These are phyloP conservation scores for Drosophila hamatofila DNA, from an alignment of 2,888 invertebrate genomes.

Conservation along the genomic window DNA sequence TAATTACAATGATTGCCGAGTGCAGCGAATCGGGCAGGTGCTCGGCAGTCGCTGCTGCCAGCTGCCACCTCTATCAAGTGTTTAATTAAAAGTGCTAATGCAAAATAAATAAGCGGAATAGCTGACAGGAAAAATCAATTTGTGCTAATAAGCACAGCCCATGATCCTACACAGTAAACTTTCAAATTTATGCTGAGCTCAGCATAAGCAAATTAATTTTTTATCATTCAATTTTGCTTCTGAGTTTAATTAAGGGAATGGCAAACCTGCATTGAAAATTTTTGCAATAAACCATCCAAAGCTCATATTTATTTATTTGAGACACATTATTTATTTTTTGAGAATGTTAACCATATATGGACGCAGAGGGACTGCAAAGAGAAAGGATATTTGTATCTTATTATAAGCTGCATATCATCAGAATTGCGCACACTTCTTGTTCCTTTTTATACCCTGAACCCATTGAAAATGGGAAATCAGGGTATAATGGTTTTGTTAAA, in stretches of 20 bases:
- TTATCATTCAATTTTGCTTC: slow-evolving; percentile 15
- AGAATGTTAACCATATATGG: too few relatives aligned
- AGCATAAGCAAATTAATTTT: slow-evolving; percentile 20
- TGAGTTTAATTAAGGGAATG: neutral
- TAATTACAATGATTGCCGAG: slow-evolving; percentile 79
- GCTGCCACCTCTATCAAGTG: slow-evolving; percentile 52
- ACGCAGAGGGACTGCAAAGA: too few relatives aligned
- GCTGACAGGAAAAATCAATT: slow-evolving; percentile 77
- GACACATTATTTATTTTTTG: too few relatives aligned
- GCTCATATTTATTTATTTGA: too few relatives aligned
- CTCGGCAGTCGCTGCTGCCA: slow-evolving; percentile 24
- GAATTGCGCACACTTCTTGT: too few relatives aligned
- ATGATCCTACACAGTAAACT: slow-evolving; percentile 29
- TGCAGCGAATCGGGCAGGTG: slow-evolving; percentile 38
- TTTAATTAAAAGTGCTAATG: slow-evolving; percentile 81
- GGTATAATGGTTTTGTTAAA: too few relatives aligned
- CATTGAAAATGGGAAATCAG: too few relatives aligned
- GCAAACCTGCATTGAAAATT: neutral
- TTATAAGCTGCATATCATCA: too few relatives aligned
- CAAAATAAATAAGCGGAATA: slow-evolving; percentile 74
- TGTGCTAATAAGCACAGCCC: slow-evolving; percentile 68
- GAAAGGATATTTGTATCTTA: too few relatives aligned
- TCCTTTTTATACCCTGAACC: too few relatives aligned
- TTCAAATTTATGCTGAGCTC: slow-evolving; percentile 37
- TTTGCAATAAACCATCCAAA: too few relatives aligned